Evolutionary conservation across 1,140 invertebrate species (phyloP), one percentile per base, ranked within the genome.

Genomic region (Aleiodes sp.): DNA sequence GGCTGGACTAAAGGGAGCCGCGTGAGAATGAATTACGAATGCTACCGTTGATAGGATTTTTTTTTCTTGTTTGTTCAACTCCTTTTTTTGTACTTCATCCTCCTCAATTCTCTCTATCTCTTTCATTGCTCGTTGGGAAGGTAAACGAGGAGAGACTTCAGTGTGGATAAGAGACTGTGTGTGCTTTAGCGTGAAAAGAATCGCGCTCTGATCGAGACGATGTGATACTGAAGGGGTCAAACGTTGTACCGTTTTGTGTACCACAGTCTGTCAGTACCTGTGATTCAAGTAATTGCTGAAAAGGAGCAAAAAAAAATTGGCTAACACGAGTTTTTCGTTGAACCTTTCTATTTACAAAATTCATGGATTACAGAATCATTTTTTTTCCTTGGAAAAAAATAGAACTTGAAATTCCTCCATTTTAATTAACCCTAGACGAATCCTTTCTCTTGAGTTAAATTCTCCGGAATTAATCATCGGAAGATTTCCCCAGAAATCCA

Each of bases 201-300:
- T 68, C 59, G 66, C 59, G 56, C 31, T 43, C 46, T n/a, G 41
- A 46, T 46, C 41, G 41, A 19, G 41, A 46, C 41, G 41, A n/a
- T n/a, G n/a, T 19, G 41, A 46, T 46, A 46, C 7, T 16, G 41
- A 46, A n/a, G 41, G 41, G 41, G 41, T 46, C 41, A 46, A 46
- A 46, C 41, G n/a, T n/a, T 46, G 16, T 19, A 46, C 41, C n/a
- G n/a, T 46, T 46, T 46, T n/a, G n/a, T n/a, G n/a, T n/a, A n/a
- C n/a, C n/a, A n/a, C n/a, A n/a, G n/a, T n/a, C n/a, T n/a, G n/a
- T n/a, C n/a, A n/a, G n/a, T n/a, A n/a, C n/a, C n/a, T n/a, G n/a
- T n/a, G n/a, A n/a, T n/a, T n/a, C n/a, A n/a, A n/a, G n/a, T n/a
- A n/a, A n/a, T n/a, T n/a, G n/a, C n/a, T n/a, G n/a, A n/a, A n/a